These are phyloP conservation scores for Troides aeacus DNA, from an alignment of 2,888 invertebrate species.

Conservation along the genomic window DNA sequence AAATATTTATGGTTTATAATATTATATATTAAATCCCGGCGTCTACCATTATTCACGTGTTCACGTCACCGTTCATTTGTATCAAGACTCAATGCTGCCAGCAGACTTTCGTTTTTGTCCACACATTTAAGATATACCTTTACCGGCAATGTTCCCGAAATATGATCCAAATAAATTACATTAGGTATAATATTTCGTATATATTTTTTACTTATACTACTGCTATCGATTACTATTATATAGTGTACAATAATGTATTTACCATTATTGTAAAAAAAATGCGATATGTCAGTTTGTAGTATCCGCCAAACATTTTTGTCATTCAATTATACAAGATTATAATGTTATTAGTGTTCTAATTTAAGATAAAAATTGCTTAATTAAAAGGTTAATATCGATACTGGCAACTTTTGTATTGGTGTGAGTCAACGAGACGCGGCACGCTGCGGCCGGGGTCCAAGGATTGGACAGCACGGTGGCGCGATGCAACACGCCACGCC, in stretches of 20 bases:
- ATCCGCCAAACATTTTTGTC: too few species aligned
- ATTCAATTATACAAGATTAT: too few species aligned
- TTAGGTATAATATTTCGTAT: too few species aligned
- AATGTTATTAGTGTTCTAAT: neutral
- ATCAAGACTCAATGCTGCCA: conserved; percentile 20
- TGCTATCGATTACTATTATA: too few species aligned
- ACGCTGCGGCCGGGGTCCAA: conserved; percentile 41
- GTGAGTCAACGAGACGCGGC: conserved; percentile 37
- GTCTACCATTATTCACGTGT: conserved; percentile 26
- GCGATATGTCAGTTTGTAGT: too few species aligned
- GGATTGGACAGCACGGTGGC: conserved; percentile 70
- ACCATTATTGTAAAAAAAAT: too few species aligned
- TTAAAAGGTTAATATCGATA: conserved; percentile 3
- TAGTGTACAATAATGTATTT: too few species aligned
- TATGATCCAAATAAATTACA: too few species aligned
- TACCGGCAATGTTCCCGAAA: too few species aligned
- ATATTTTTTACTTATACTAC: too few species aligned
- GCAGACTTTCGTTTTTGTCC: neutral
- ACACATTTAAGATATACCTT: neutral
- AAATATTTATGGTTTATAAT: conserved; percentile 9
- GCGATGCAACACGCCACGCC: conserved; percentile 59
- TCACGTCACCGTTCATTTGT: conserved; percentile 27
- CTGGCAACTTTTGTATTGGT: conserved; percentile 21
- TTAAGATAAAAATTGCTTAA: conserved; percentile 3
- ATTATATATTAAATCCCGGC: conserved; percentile 21